Base-by-base conservation (phyloP, 2,113 vertebrate species). In the Chloroceryle aenea region DNA sequence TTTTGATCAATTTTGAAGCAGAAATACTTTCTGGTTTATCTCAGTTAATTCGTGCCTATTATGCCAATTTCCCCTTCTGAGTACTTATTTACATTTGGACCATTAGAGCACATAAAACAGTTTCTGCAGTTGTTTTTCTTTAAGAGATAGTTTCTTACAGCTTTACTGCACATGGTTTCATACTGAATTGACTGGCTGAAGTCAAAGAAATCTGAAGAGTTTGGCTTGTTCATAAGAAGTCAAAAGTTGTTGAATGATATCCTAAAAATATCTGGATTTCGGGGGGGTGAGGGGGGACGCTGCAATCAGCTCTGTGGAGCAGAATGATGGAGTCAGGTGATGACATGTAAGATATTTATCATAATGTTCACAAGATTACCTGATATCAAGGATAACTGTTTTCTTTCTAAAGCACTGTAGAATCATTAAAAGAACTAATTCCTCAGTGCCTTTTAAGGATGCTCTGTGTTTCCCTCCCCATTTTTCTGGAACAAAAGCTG, bases 41-140 rank as follows among this genome's bases (percentile, higher is more conserved):
- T 94, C 74, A 89, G 92, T 64, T 95, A 91, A 97, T 85, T 93
- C 82, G 68, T 76, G 62, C 53, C 43, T 94, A 74, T 94, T 93
- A 83, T 77, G 67, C 40, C 93, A 91, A 94, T 92, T 89, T 90
- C 11, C 11, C 47, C 64, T 94, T 90, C 84, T 93, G 76, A 91
- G 68, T 76, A 64, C 67, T 93, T 92, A 71, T 96, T 93, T 91
- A 78, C 75, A 62, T 94, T 95, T 90, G 53, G 84, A 87, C 53
- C 73, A 82, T 90, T 61, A 95, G 56, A 74, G 40, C 68, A 95
- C 61, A 67, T 88, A 92, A 93, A 78, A 30, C 38, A 93, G 56
- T 92, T 89, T 89, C n/a, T 91, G 73, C 56, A 55, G 85, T 79
- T 96, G 56, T 72, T 95, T 95, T 92, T 14, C 62, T 95, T 90